Percentiles rank a stretch among this genome's conserved stretches.
Evolutionary conservation across 2,113 vertebrate genomes (phyloP).

Genomic region (Pipra filicauda): DNA sequence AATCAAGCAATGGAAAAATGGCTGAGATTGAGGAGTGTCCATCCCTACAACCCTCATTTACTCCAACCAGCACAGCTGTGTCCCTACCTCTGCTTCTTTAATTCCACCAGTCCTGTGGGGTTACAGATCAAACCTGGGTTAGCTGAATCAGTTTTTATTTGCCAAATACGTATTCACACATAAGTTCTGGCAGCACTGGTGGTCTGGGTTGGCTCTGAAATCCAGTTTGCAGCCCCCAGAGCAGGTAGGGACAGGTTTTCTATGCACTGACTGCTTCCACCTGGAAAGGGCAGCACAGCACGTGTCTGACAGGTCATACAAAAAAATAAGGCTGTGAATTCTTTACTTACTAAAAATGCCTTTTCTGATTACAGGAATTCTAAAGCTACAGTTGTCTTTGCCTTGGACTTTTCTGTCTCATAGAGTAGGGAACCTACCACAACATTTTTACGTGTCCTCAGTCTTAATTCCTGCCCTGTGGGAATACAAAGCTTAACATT

Average conservation of each 20-base stretch:
- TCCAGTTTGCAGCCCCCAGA: neutral
- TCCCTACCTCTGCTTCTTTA: neutral
- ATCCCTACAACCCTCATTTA: neutral
- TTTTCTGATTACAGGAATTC: neutral
- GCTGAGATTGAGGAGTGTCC: neutral
- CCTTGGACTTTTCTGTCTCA: neutral
- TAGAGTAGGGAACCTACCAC: neutral
- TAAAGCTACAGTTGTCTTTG: neutral
- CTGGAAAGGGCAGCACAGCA: neutral
- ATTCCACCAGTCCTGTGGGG: neutral
- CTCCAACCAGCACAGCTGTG: neutral
- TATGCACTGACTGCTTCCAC: neutral
- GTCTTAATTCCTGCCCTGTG: neutral
- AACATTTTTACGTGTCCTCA: neutral
- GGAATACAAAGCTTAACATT: neutral
- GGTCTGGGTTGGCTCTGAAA: neutral
- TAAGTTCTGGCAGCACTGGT: neutral
- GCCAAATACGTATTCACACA: neutral
- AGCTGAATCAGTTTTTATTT: neutral
- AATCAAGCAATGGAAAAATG: neutral
- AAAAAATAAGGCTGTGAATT: neutral
- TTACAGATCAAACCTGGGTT: neutral
- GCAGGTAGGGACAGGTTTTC: neutral
- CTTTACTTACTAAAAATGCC: conserved; percentile 3
- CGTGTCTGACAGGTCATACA: neutral